A percentile compares a stretch with the other conserved stretches of the same genome.
Conservation (phyloP, 2,888 invertebrate species). For the Stegophylla sp. region DNA sequence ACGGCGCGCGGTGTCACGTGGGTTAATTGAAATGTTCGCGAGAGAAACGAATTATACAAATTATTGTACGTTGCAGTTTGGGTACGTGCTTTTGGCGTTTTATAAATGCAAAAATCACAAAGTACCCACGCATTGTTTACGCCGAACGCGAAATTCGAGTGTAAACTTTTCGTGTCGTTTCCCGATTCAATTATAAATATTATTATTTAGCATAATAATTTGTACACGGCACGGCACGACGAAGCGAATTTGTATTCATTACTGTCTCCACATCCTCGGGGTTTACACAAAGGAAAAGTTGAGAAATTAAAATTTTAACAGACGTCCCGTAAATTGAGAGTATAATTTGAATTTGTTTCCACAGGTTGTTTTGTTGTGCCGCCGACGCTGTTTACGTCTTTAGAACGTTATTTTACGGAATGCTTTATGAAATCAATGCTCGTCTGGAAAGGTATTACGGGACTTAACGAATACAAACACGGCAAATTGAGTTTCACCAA, state of each 20-base stretch:
- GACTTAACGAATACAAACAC: conserved; percentile 15
- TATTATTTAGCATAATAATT: background rate
- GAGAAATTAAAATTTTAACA: background rate
- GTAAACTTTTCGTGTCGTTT: background rate
- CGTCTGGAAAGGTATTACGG: background rate
- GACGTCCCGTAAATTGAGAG: background rate
- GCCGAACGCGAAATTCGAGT: background rate
- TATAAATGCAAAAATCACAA: background rate
- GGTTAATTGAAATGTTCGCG: conserved; percentile 29
- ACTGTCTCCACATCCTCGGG: too few species aligned
- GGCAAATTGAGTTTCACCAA: conserved; percentile 13
- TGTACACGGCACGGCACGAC: background rate
- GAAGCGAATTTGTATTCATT: too few species aligned
- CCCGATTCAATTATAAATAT: background rate
- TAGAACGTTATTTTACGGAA: background rate
- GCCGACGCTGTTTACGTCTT: conserved; percentile 1
- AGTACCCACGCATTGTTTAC: background rate
- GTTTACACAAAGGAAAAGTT: background rate
- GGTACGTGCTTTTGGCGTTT: background rate
- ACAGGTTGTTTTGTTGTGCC: conserved; percentile 14
- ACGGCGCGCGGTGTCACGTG: conserved; percentile 11
- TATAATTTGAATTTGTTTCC: background rate
- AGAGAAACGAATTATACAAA: background rate
- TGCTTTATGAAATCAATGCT: conserved; percentile 3
- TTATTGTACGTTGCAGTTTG: background rate